Percentiles rank a stretch among this genome's conserved stretches.
Evolutionary conservation across 2,888 invertebrate species (phyloP).

Genomic region (Napeogenes inachia): DNA sequence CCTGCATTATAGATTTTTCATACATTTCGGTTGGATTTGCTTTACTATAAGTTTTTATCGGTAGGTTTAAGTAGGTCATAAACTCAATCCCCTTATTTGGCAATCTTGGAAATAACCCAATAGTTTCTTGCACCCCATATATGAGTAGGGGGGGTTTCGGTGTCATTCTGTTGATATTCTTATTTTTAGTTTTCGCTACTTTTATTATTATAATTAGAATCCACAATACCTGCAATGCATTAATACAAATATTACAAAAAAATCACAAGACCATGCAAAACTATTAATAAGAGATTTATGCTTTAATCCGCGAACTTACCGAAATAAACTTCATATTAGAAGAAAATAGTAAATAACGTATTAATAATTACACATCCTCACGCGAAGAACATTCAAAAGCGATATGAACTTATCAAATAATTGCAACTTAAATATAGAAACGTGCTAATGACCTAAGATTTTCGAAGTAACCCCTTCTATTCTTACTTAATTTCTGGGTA

Average conservation of each 20-base stretch:
- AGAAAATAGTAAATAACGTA: neutral
- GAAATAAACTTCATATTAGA: slow-evolving; percentile 12
- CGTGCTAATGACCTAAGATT: neutral
- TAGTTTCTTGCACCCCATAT: too few relatives aligned
- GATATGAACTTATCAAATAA: slow-evolving; percentile 6
- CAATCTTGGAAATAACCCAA: too few relatives aligned
- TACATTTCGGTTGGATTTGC: neutral
- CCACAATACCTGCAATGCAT: slow-evolving; percentile 15
- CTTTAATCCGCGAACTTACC: slow-evolving; percentile 10
- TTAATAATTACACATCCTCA: slow-evolving; percentile 3
- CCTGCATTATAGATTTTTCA: neutral
- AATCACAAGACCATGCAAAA: neutral
- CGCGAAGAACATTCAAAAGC: neutral
- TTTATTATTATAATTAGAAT: slow-evolving; percentile 4
- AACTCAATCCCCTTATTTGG: slow-evolving; percentile 7
- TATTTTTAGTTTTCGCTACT: slow-evolving; percentile 1
- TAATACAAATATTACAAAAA: neutral
- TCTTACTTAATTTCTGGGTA: too few relatives aligned
- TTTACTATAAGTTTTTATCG: slow-evolving; percentile 1
- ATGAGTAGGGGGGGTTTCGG: neutral
- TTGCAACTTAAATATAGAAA: slow-evolving; percentile 19
- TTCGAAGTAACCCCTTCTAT: too few relatives aligned
- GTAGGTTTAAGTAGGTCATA: slow-evolving; percentile 3
- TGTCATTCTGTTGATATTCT: neutral
- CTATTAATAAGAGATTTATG: too few relatives aligned